Evolutionary conservation across 2,113 vertebrate genomes (phyloP), one percentile per base, ranked within the genome.

Genomic region (Nyctereutes procyonoides): DNA sequence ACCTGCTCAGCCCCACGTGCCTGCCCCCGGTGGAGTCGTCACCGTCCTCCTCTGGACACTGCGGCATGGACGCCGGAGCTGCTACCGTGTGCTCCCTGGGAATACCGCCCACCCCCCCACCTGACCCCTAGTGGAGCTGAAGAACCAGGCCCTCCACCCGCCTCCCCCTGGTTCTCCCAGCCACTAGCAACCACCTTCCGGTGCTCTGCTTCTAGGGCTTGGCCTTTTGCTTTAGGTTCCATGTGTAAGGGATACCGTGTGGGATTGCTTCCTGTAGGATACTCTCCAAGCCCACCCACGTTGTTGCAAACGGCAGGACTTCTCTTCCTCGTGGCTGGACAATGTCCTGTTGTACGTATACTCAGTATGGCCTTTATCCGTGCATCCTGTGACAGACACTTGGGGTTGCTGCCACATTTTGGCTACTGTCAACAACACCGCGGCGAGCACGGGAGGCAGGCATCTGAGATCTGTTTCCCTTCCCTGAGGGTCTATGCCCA

Each of bases 341-440:
- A 8, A 11, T 1, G 26, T 9, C 12, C 43, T 30, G 15, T 15
- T 30, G 76, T 11, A 5, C 30, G 6, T 12, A 8, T 17, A 11
- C 28, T 30, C 1, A 0, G 8, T 5, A 12, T 4, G 1, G 15
- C 11, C 48, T 53, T 77, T 5, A 10, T 74, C 71, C 73, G 26
- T 1, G 7, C 38, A 48, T 13, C 73, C 35, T 6, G 13, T 12
- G 12, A 2, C 1, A 28, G 74, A 17, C 76, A 11, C 16, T 0
- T 32, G 10, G 16, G 38, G 48, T 2, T 79, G 48, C 16, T 53
- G 32, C 48, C 9, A 19, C 11, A 16, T 32, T 17, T 53, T 10
- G 4, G 28, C 28, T 53, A 38, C 16, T 79, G 76, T 5, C 26
- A 53, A 11, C 5, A 19, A 19, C 1, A 2, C 30, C 9, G 4